A percentile compares a stretch with the other conserved stretches of the same genome.
Conservation (phyloP, 2,113 vertebrate genomes). For the Sander vitreus region DNA sequence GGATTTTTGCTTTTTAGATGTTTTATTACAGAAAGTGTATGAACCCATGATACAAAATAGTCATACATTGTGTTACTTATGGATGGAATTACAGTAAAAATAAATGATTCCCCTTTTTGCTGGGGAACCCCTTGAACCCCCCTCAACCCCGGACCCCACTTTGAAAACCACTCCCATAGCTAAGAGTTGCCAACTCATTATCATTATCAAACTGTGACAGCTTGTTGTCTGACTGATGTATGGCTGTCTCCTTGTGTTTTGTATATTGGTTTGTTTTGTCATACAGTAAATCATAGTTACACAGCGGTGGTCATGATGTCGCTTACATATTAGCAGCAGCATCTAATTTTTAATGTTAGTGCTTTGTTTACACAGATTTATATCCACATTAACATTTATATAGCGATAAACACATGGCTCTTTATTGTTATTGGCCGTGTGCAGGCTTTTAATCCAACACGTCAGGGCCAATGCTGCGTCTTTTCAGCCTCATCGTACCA, state of each 20-base stretch:
- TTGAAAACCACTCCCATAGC: too few species aligned
- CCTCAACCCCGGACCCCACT: too few species aligned
- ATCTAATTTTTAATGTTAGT: neutral
- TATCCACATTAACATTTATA: neutral
- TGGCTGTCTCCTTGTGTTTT: neutral
- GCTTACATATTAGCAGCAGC: neutral
- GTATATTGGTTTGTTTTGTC: neutral
- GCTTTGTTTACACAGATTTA: neutral
- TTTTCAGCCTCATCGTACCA: slow-evolving; percentile 3
- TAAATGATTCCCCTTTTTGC: too few species aligned
- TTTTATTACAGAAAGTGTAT: too few species aligned
- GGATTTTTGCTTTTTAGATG: too few species aligned
- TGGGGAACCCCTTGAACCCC: too few species aligned
- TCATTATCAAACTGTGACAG: neutral
- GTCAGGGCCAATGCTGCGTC: neutral
- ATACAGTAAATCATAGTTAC: neutral
- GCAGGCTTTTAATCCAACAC: neutral
- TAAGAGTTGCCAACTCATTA: too few species aligned
- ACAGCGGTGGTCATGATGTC: neutral
- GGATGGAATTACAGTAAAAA: too few species aligned
- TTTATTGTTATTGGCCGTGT: neutral
- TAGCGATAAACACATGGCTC: neutral
- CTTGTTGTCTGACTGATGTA: neutral
- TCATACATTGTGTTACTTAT: too few species aligned
- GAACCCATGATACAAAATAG: too few species aligned